Evolutionary conservation across 2,797 vertebrate species (phyloP).

Genomic region (Squalus acanthias): DNA sequence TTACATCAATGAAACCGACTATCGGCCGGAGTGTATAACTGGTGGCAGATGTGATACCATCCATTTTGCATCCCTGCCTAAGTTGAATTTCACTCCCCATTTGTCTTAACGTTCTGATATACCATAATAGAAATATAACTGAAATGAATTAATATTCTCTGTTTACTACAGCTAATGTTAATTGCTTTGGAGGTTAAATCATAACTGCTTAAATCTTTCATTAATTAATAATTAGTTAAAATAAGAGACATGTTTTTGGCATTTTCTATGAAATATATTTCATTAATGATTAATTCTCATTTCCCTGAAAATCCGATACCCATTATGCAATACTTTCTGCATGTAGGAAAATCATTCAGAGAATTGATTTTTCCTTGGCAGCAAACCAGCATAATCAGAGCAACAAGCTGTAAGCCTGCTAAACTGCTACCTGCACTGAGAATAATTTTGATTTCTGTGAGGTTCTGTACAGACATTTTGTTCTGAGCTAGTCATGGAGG

Average conservation of each 20-base stretch:
- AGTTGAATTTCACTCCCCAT: not conserved
- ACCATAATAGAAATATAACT: not conserved
- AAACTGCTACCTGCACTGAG: not conserved
- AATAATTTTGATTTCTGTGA: not conserved
- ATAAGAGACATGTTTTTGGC: not conserved
- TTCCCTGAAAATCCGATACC: not conserved
- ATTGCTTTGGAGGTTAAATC: not conserved
- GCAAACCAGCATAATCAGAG: not conserved
- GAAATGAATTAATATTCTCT: constrained; percentile 2
- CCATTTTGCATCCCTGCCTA: not conserved
- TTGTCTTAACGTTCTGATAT: not conserved
- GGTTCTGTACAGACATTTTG: not conserved
- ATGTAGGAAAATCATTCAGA: not conserved
- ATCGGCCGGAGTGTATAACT: not conserved
- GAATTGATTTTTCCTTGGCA: not conserved
- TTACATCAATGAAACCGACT: not conserved
- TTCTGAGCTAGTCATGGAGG: not conserved
- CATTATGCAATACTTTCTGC: not conserved
- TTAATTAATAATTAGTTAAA: constrained; percentile 1
- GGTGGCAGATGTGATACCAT: not conserved
- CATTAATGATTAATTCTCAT: not conserved
- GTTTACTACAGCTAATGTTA: not conserved
- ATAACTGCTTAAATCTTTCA: not conserved
- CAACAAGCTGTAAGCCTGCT: not conserved
- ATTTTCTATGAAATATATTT: not conserved